Evolutionary conservation across 2,888 invertebrate genomes (phyloP), one percentile per base, ranked within the genome.

Genomic region (Sinohyriopsis cumingii): DNA sequence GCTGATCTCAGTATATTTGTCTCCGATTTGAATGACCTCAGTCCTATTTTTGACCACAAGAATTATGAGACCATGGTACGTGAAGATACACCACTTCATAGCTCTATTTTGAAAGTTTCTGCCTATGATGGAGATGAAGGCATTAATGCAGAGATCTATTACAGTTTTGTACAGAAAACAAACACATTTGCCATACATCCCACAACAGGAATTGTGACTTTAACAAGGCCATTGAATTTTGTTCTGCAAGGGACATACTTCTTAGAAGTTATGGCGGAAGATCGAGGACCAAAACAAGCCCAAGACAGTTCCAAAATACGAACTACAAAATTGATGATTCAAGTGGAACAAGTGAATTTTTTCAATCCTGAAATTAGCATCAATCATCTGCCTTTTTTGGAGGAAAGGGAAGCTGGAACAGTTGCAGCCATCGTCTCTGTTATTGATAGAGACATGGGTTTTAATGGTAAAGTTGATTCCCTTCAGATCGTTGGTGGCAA

Each of bases 41-140:
- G 94, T 89, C 99, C 99, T 57, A 92, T 98, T 55, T 99, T 99
- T 91, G 95, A 95, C 89, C 95, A 95, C 33, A 94, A 94, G 64
- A 94, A 95, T 80, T 98, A 98, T 91, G 94, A 94, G 86, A 94
- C 94, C 63, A 93, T 93, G n/a, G 94, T 98, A 59, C 93, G 94
- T 28, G 98, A 98, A 90, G 97, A 98, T 89, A 94, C 94, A 72
- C 94, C 95, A 19, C 91, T 96, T 71, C 96, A 97, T 90, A 93
- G 93, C 69, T 95, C 94, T 89, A 93, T 97, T 71, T 91, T 94
- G 56, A 86, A 86, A 75, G 91, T 92, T 19, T 90, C 93, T 55
- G 99, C 98, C 0, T 97, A 96, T 86, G 99, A 99, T 91, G 98
- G 99, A 5, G 99, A 99, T 90, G 92, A 96, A 55, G 99, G 98